Evolutionary conservation across 2,113 vertebrate species (phyloP).

Genomic region (Tenrec ecaudatus): DNA sequence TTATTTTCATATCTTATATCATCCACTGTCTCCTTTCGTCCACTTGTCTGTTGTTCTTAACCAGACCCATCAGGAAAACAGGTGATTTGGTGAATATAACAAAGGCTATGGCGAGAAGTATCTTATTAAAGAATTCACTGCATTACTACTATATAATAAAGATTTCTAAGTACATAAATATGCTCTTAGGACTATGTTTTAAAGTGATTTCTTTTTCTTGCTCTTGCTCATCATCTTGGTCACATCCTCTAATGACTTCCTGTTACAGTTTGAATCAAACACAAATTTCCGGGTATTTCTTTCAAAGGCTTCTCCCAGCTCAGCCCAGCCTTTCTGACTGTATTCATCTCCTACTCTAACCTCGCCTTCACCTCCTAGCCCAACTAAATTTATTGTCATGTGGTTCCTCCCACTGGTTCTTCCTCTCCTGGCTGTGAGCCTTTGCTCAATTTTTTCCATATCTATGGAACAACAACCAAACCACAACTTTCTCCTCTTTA

Average conservation of each 20-base stretch:
- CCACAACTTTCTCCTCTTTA: slow-evolving; percentile 79
- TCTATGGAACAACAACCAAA: slow-evolving; percentile 77
- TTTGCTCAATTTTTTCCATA: slow-evolving; percentile 67
- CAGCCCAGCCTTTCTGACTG: background rate
- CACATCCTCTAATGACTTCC: slow-evolving; percentile 55
- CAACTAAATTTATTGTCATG: slow-evolving; percentile 76
- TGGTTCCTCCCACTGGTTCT: slow-evolving; percentile 71
- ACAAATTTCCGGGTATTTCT: slow-evolving; percentile 49
- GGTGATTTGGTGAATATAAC: too few species aligned
- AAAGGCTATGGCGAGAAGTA: too few species aligned
- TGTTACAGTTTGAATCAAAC: slow-evolving; percentile 48
- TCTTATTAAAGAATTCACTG: too few species aligned
- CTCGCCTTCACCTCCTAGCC: slow-evolving; percentile 67
- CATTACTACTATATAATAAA: background rate
- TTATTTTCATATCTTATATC: too few species aligned
- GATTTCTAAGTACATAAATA: background rate
- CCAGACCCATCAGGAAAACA: too few species aligned
- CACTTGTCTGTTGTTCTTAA: too few species aligned
- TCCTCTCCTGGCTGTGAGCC: slow-evolving; percentile 73
- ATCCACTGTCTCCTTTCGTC: too few species aligned
- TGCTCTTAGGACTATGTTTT: background rate
- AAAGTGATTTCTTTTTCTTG: slow-evolving; percentile 13
- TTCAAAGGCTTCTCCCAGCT: slow-evolving; percentile 46
- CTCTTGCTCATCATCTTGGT: slow-evolving; percentile 15
- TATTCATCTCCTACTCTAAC: slow-evolving; percentile 69